Evolutionary conservation across 2,113 vertebrate species (phyloP), one percentile per base, ranked within the genome.

Genomic region (Pollimyrus isidori): DNA sequence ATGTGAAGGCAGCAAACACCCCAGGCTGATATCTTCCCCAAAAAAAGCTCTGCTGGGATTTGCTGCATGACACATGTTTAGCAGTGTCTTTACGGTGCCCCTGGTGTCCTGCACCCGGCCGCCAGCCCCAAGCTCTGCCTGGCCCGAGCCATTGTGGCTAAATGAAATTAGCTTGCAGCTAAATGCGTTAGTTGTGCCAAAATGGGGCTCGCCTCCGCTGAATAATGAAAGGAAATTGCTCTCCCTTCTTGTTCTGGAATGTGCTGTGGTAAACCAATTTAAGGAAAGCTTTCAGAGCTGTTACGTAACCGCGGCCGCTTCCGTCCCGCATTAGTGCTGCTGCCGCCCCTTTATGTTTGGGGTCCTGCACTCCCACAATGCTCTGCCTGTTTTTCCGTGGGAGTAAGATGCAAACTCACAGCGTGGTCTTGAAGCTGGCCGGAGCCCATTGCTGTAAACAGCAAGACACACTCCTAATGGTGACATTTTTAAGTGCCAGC

Each of bases 201-300:
- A 91, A 87, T 62, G 86, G 85, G 86, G 89, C 86, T 91, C 65
- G 49, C 23, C 26, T 86, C 88, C 87, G 46, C 69, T 92, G 90
- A 90, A 92, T 92, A 92, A 92, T 91, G 90, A 52, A 92, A 87
- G 91, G 90, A 90, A 92, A 91, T 89, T 90, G 90, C 89, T 92
- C 89, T 88, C 80, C 84, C 89, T 89, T 82, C 91, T 87, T 91
- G 90, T 91, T 91, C 73, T 49, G 39, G 87, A 89, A 91, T 90
- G 83, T 91, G 89, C 87, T 89, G 80, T 52, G 58, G 90, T 91
- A 86, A 92, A 91, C 87, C 88, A 89, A 90, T 92, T 92, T 92
- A 89, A 89, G 87, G 62, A 90, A 89, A 82, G 92, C 91, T 92
- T 91, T 92, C 90, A 90, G 88, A 73, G 90, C 86, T 53, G 86